A percentile compares a stretch with the other conserved stretches of the same genome.
Conservation (phyloP, 2,797 vertebrate species). For the Notolepis coatsorum region DNA sequence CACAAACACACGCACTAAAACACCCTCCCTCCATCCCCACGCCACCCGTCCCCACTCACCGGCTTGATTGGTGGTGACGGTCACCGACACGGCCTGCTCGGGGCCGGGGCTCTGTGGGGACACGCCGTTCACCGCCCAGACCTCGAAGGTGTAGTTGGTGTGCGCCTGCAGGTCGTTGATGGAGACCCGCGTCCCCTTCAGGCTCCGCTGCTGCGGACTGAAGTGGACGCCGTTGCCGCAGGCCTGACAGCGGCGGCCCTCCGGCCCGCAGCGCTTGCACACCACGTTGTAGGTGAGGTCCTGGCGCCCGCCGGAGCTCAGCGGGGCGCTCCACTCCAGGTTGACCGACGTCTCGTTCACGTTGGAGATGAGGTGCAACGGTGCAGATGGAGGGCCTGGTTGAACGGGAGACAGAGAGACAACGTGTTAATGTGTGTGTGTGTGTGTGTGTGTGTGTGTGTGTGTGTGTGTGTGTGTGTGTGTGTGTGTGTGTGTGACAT, state of each 20-base stretch:
- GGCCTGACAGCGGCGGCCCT: constrained; percentile 87
- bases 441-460: too few relatives aligned
- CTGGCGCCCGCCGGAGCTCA: constrained; percentile 90
- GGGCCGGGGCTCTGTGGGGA: constrained; percentile 92
- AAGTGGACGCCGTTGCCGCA: constrained; percentile 94
- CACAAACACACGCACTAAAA: constrained; percentile 15
- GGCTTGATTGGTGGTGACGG: constrained; percentile 97
- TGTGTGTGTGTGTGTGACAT: too few relatives aligned
- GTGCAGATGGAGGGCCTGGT: constrained; percentile 92
- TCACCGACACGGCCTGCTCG: constrained; percentile 94
- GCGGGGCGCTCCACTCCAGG: constrained; percentile 94
- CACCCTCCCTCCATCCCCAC: neutral
- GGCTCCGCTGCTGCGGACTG: constrained; percentile 91
- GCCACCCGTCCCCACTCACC: constrained; percentile 76
- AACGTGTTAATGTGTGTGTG: too few relatives aligned
- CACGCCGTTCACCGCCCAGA: constrained; percentile 96
- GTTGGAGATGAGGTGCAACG: constrained; percentile 95
- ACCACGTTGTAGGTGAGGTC: constrained; percentile 95
- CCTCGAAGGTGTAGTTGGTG: constrained; percentile 98
- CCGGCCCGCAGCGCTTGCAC: constrained; percentile 91
- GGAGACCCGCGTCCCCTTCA: constrained; percentile 90
- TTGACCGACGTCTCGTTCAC: constrained; percentile 98
- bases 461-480: too few relatives aligned
- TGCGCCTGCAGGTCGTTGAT: constrained; percentile 97
- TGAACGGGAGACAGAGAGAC: too few relatives aligned